These are phyloP conservation scores for Geophilus truncorum DNA, from an alignment of 2,888 invertebrate species.

Conservation along the genomic window DNA sequence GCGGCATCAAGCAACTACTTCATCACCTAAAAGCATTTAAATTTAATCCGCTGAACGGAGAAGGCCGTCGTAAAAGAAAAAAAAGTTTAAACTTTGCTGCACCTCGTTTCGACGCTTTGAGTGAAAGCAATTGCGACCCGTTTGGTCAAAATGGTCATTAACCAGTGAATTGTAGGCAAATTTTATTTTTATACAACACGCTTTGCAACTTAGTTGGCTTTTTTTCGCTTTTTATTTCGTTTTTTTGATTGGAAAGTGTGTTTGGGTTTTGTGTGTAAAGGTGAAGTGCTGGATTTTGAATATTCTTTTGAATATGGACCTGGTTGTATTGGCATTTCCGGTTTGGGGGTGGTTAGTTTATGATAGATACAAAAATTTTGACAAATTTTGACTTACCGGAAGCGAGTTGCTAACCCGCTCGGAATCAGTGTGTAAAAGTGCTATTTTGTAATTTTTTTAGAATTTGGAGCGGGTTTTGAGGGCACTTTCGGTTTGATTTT, in stretches of 20 bases:
- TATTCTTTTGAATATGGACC: too few relatives aligned
- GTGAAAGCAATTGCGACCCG: not conserved
- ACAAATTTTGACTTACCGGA: too few relatives aligned
- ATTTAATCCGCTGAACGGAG: conserved; percentile 15
- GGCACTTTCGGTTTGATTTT: too few relatives aligned
- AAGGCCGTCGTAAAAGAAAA: not conserved
- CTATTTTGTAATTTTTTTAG: too few relatives aligned
- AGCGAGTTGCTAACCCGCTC: too few relatives aligned
- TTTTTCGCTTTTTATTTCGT: not conserved
- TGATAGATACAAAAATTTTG: too few relatives aligned
- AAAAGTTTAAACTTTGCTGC: not conserved
- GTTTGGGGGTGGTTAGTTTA: too few relatives aligned
- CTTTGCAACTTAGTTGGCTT: not conserved
- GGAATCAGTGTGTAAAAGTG: too few relatives aligned
- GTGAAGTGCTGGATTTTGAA: too few relatives aligned
- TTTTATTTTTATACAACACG: not conserved
- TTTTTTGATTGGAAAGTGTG: not conserved
- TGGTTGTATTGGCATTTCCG: too few relatives aligned
- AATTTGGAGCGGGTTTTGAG: too few relatives aligned
- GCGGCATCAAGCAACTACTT: not conserved
- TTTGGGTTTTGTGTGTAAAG: not conserved
- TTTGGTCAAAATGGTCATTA: conserved; percentile 7
- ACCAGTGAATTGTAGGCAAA: not conserved
- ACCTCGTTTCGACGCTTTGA: not conserved
- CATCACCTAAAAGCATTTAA: conserved; percentile 20